A percentile compares a stretch with the other conserved stretches of the same genome.
phyloP scores from a whole-genome alignment of 2,797 vertebrate genomes.

The Acanthurus tractus region DNA sequence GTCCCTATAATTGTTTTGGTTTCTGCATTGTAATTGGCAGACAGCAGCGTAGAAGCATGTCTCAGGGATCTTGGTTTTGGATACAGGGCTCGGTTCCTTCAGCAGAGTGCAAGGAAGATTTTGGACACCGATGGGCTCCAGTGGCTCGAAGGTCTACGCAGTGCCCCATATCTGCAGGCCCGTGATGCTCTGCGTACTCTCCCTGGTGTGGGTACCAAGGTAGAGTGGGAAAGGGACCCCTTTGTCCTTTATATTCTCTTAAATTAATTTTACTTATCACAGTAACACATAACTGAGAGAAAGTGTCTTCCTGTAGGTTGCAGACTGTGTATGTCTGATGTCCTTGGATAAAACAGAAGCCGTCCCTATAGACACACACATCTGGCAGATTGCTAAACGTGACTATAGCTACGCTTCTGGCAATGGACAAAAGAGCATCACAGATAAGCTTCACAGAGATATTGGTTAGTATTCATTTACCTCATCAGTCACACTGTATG shows the following conservation, averaged over 20 bases:
- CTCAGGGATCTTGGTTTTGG: slow-evolving; percentile 93
- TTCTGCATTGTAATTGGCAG: slow-evolving; percentile 76
- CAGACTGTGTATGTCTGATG: slow-evolving; percentile 95
- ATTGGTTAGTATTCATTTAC: slow-evolving; percentile 86
- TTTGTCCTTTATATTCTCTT: neutral
- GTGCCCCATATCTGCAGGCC: slow-evolving; percentile 86
- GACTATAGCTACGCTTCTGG: slow-evolving; percentile 86
- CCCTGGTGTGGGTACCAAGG: slow-evolving; percentile 94
- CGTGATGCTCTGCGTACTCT: slow-evolving; percentile 88
- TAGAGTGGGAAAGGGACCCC: slow-evolving; percentile 77
- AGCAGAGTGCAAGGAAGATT: slow-evolving; percentile 88
- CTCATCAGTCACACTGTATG: neutral
- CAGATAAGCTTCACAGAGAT: slow-evolving; percentile 89
- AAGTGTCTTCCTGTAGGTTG: slow-evolving; percentile 85
- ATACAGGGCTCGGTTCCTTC: slow-evolving; percentile 93
- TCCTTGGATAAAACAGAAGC: slow-evolving; percentile 93
- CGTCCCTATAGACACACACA: slow-evolving; percentile 93
- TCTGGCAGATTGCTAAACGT: slow-evolving; percentile 94
- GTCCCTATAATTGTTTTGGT: neutral
- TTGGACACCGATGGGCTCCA: slow-evolving; percentile 79
- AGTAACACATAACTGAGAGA: neutral
- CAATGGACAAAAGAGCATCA: slow-evolving; percentile 86
- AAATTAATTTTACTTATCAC: neutral
- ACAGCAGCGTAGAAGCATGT: slow-evolving; percentile 82
- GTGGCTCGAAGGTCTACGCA: slow-evolving; percentile 89